These are phyloP conservation scores for Eupeodes latifasciatus DNA, from an alignment of 2,888 invertebrate genomes.

Conservation along the genomic window DNA sequence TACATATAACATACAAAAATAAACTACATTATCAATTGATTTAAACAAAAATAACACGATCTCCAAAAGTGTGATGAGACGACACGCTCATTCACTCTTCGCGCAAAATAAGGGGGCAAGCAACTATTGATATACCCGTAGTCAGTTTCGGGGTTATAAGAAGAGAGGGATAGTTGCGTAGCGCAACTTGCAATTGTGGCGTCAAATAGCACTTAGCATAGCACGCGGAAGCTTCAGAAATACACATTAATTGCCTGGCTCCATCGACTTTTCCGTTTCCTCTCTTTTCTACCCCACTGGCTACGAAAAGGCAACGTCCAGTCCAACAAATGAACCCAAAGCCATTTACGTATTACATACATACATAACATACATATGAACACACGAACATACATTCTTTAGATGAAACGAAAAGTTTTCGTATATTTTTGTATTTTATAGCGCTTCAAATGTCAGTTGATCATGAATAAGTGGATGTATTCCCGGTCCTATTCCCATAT, in stretches of 20 bases:
- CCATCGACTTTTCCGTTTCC: slow-evolving; percentile 8
- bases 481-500: neutral
- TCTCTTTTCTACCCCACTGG: neutral
- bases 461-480: slow-evolving; percentile 41
- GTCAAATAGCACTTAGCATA: slow-evolving; percentile 67
- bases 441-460: slow-evolving; percentile 29
- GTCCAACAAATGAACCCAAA: neutral
- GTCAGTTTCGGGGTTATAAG: neutral
- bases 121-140: neutral
- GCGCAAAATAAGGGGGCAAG: slow-evolving; percentile 16
- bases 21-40: slow-evolving; percentile 54
- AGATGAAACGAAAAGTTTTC: slow-evolving; percentile 15
- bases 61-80: slow-evolving; percentile 55
- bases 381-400: neutral
- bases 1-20: neutral
- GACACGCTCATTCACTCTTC: slow-evolving; percentile 43
- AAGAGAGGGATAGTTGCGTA: neutral
- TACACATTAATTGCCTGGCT: slow-evolving; percentile 59
- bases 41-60: slow-evolving; percentile 50
- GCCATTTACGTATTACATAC: too few species aligned
- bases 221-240: slow-evolving; percentile 56
- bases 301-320: neutral
- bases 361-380: neutral
- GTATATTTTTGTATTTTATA: slow-evolving; percentile 11
- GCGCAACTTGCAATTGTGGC: slow-evolving; percentile 42